These are phyloP conservation scores for Bradysia coprophila DNA, from an alignment of 1,140 invertebrate genomes.

Conservation along the genomic window DNA sequence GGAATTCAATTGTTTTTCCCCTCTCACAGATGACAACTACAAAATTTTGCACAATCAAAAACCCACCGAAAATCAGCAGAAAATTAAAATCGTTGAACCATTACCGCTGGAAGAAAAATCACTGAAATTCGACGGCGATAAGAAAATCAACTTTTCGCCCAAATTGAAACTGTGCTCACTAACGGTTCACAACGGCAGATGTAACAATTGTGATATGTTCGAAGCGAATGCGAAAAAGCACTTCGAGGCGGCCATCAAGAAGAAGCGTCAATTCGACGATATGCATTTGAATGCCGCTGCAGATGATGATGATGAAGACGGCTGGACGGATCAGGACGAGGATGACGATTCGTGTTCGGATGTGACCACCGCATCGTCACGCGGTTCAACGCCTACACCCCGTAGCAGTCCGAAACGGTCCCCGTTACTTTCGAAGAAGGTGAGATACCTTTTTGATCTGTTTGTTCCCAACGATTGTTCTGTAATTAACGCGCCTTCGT, in stretches of 20 bases:
- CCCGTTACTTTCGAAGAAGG: constrained; percentile 4
- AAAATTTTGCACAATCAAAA: not conserved
- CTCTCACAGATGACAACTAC: not conserved
- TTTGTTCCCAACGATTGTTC: no score
- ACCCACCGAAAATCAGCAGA: not conserved
- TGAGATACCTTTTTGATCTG: not conserved
- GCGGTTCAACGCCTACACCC: constrained; percentile 8
- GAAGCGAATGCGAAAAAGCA: not conserved
- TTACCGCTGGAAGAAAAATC: no score
- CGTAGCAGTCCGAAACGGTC: constrained; percentile 7
- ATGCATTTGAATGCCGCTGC: no score
- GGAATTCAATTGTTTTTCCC: no score
- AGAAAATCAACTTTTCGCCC: not conserved
- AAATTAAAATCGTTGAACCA: no score
- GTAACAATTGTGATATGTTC: not conserved
- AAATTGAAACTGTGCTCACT: not conserved
- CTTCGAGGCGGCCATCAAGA: not conserved
- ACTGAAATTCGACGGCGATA: not conserved
- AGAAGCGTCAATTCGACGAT: not conserved
- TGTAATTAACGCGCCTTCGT: no score
- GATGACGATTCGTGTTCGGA: constrained; percentile 6
- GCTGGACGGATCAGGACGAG: constrained; percentile 18
- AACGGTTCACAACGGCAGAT: not conserved
- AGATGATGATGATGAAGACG: constrained; percentile 11
- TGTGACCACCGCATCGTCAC: constrained; percentile 8